Evolutionary conservation across 2,888 invertebrate genomes (phyloP), one percentile per base, ranked within the genome.

Genomic region (Heteromurus nitidus): DNA sequence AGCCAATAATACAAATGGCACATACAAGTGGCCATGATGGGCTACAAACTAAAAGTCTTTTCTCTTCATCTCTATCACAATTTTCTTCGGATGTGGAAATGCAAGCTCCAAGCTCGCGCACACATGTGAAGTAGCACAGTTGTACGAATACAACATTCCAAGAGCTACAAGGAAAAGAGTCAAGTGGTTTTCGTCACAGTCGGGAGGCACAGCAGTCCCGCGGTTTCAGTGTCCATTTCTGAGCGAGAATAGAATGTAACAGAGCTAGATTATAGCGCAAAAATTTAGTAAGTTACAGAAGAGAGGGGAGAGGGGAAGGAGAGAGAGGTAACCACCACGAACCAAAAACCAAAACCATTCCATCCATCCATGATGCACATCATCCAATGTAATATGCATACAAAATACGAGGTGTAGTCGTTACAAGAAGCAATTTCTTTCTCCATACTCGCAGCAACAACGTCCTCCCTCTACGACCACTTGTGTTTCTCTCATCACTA

Each of bases 181-280:
- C 79, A 67, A 80, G 79, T 80, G 79, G 79, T 80, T 80, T 80
- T 80, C 47, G 72, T 80, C 79, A 72, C 79, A 80, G 79, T 72
- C 44, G 65, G 79, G 72, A 80, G 58, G 72, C 79, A 24, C 79
- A 80, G 79, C 65, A 80, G 79, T 80, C 79, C 79, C 72, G 79
- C 36, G 79, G 79, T 72, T 72, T 65, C 42, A 70, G 72, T 72
- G 79, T 80, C 79, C 80, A 83, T 83, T 83, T 83, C 58, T 42
- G 20, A 68, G 65, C 36, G 64, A 72, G 73, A 80, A 68, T 73
- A 72, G 80, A 55, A 80, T 75, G 68, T 64, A 68, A 68, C 69
- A 70, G 69, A 73, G 68, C 28, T 55, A 1, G n/a, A 31, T 67
- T 75, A 36, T 36, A 67, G 47, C 30, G 44, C 58, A 58, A 76